Percentiles rank a stretch among this genome's conserved stretches.
Evolutionary conservation across 2,113 vertebrate species (phyloP).

Genomic region (Ptyas mucosa): DNA sequence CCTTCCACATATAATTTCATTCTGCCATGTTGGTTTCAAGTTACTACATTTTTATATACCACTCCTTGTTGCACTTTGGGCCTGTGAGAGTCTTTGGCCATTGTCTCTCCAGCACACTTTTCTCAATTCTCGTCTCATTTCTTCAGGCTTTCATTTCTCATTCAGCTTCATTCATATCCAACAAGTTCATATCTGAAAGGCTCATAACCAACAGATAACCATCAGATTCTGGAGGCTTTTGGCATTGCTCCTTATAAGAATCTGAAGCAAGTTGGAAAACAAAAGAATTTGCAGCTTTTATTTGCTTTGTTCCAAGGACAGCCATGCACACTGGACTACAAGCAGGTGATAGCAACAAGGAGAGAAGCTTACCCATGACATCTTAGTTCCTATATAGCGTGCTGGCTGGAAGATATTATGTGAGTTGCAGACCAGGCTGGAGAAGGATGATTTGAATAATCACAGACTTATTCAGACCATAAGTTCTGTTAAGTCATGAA

Average conservation of each 20-base stretch:
- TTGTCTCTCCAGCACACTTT: neutral
- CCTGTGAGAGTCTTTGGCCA: neutral
- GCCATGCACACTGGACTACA: neutral
- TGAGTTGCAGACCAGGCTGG: neutral
- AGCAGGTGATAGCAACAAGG: neutral
- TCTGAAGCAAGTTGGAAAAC: neutral
- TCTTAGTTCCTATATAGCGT: neutral
- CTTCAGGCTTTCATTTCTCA: neutral
- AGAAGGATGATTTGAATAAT: neutral
- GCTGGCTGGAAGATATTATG: neutral
- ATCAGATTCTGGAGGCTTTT: neutral
- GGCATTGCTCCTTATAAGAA: neutral
- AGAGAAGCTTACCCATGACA: neutral
- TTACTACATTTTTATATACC: neutral
- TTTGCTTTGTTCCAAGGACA: neutral
- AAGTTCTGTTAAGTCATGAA: neutral
- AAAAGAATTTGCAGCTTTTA: neutral
- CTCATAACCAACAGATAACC: neutral
- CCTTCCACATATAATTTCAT: neutral
- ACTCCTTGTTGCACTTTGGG: neutral
- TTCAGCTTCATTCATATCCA: neutral
- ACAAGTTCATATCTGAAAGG: neutral
- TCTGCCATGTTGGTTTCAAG: neutral
- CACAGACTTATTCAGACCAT: neutral
- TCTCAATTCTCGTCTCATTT: neutral